Conservation (phyloP, 1,140 invertebrate species). For the Trinorchestia longiramus region DNA sequence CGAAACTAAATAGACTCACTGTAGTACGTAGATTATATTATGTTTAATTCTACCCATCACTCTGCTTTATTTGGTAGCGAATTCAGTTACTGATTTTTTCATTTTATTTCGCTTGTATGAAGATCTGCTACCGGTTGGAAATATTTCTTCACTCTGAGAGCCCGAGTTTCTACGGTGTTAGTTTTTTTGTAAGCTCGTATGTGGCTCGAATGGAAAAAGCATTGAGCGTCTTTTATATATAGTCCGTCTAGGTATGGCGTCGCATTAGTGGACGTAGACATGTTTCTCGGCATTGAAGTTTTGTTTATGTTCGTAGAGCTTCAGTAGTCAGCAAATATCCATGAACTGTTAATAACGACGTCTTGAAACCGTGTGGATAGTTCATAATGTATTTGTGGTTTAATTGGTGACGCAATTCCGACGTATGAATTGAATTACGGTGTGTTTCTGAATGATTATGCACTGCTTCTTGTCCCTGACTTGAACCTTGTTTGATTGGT, state of each 20-base stretch:
- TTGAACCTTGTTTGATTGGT: background rate
- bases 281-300: conserved; percentile 42
- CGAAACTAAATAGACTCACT: background rate
- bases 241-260: background rate
- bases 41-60: background rate
- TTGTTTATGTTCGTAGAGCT: background rate
- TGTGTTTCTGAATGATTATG: background rate
- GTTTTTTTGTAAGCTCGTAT: background rate
- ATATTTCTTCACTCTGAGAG: background rate
- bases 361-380: background rate
- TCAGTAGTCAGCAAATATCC: background rate
- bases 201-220: background rate
- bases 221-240: background rate
- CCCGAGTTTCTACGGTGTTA: background rate
- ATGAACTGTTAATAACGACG: background rate
- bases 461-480: background rate
- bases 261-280: background rate
- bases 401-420: background rate
- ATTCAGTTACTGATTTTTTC: background rate
- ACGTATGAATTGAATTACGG: background rate
- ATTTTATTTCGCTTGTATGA: background rate
- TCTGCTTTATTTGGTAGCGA: background rate
- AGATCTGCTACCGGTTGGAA: background rate
- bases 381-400: background rate
- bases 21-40: background rate